Conservation (phyloP, 2,797 vertebrate species). For the Lemur catta region DNA sequence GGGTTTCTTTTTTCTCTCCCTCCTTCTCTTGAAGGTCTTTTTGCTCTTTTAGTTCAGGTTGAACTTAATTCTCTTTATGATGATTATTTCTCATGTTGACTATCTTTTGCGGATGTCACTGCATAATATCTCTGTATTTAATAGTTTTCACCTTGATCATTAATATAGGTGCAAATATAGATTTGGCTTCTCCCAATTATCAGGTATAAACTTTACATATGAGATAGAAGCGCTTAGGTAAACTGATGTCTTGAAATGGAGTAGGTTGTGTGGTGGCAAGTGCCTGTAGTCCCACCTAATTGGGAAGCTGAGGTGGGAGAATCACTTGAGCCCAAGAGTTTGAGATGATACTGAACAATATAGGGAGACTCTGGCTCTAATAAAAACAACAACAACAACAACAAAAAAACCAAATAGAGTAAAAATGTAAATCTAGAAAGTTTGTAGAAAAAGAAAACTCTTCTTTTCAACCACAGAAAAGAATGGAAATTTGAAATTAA, state of each 20-base stretch:
- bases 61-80: constrained; percentile 2
- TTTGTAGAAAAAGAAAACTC: not conserved
- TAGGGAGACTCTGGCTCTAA: not conserved
- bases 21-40: not conserved
- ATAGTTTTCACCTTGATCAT: not conserved
- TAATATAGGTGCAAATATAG: not conserved
- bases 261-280: not conserved
- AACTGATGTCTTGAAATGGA: not conserved
- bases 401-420: not conserved
- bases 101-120: not conserved
- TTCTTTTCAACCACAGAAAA: not conserved
- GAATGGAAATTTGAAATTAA: constrained; percentile 6
- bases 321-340: not conserved
- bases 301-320: not conserved
- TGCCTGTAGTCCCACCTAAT: not conserved
- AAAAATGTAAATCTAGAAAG: not conserved
- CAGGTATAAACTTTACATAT: constrained; percentile 6
- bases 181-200: constrained; percentile 26
- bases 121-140: not conserved
- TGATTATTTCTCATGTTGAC: not conserved
- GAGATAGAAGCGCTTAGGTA: not conserved
- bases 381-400: not conserved
- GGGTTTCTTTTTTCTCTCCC: not conserved
- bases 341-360: not conserved
- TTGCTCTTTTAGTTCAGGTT: not conserved